A percentile compares a stretch with the other conserved stretches of the same genome.
These are phyloP conservation scores for Cebus imitator DNA, from an alignment of 2,113 vertebrate genomes.

Conservation along the genomic window DNA sequence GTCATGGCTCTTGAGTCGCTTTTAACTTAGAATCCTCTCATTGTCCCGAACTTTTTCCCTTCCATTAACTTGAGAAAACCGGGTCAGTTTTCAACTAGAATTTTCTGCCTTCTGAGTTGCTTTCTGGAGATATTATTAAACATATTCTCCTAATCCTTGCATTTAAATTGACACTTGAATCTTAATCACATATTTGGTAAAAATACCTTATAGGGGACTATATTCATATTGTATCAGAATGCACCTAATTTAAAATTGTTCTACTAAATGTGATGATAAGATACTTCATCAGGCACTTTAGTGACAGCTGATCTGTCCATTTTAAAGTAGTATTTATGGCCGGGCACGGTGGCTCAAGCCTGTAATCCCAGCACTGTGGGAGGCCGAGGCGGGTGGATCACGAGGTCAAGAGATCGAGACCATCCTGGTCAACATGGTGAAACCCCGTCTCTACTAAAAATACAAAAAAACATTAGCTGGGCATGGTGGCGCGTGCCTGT, in stretches of 20 bases:
- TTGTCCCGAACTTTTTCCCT: not conserved
- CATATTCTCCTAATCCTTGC: not conserved
- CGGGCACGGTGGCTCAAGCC: no score
- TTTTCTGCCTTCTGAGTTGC: not conserved
- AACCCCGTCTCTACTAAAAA: no score
- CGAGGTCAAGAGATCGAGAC: no score
- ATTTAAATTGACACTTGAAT: not conserved
- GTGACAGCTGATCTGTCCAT: not conserved
- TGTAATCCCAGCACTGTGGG: no score
- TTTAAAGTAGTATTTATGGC: not conserved
- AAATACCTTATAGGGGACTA: not conserved
- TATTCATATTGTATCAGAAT: not conserved
- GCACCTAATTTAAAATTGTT: not conserved
- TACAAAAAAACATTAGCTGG: no score
- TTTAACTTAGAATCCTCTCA: not conserved
- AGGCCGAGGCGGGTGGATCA: no score
- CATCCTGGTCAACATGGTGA: no score
- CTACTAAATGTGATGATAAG: not conserved
- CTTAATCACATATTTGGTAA: conserved; percentile 21
- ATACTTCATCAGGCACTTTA: not conserved
- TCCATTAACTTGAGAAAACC: not conserved
- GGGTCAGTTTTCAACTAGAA: not conserved
- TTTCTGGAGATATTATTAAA: not conserved
- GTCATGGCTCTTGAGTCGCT: not conserved
- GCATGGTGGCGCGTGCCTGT: no score